Evolutionary conservation across 2,113 vertebrate species (phyloP), one percentile per base, ranked within the genome.

Genomic region (Benitochromis conjunctus): DNA sequence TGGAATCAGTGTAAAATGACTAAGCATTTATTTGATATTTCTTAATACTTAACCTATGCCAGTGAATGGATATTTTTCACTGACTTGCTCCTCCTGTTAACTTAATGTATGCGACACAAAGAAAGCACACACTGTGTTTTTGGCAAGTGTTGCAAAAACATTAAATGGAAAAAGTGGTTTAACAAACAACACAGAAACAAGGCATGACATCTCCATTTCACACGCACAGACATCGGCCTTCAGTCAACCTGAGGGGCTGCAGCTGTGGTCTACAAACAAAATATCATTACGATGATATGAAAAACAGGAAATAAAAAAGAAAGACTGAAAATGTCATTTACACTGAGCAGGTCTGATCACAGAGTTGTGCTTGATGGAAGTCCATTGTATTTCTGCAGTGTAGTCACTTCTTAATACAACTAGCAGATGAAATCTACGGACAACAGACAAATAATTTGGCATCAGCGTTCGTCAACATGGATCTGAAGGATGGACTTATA

Each of bases 381-480:
- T 83, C 79, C 87, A 31, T 36, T 36, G 4, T 12, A 64, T 36
- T 43, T 86, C 82, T 80, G 82, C 76, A 29, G 81, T 53, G 80
- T 80, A 48, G 11, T 81, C 69, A 12, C 86, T 66, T 60, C 43
- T 48, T 69, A 79, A 86, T 83, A 86, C 76, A 62, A 55, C 34
- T 13, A 71, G 57, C 0, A 83, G 86, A 92, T 74, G 10, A 88
- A 80, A 85, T 89, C 85, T 89, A 66, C 21, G 54, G 55, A 92
- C 83, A 86, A 86, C 84, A 86, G 56, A 79, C 81, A 84, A 86
- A 88, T 88, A 66, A 85, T 89, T 88, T 89, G 81, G 54, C 83
- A 85, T 18, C 11, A 71, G 57, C 31, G 41, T 80, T 55, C 3
- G 26, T 12, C 31, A 83, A 58, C 80, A 69, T 7, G 11, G 81